These are phyloP conservation scores for Leptogaster cylindrica DNA, from an alignment of 2,888 invertebrate species.

Conservation along the genomic window DNA sequence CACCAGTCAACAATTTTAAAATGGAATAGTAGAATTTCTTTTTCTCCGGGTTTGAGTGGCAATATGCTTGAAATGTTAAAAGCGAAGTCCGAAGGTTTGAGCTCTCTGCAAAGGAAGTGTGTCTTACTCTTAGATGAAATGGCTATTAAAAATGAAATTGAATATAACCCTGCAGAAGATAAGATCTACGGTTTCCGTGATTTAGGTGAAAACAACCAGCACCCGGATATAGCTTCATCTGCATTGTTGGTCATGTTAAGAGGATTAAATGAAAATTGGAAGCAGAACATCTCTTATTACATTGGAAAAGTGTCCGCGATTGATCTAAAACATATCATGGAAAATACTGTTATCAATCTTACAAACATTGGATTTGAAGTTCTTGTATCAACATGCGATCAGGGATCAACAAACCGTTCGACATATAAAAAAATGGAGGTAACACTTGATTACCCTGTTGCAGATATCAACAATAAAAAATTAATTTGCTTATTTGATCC, in stretches of 20 bases:
- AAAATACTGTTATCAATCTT: too few species aligned
- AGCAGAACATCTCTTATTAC: neutral
- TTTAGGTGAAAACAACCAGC: neutral
- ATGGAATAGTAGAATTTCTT: neutral
- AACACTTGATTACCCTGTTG: neutral
- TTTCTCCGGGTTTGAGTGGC: neutral
- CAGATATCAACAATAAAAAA: neutral
- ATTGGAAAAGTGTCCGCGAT: neutral
- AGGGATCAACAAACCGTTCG: too few species aligned
- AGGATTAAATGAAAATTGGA: constrained; percentile 1
- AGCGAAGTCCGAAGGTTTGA: neutral
- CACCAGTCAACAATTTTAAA: neutral
- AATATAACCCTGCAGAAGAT: neutral
- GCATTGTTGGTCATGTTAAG: too few species aligned
- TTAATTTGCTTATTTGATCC: neutral
- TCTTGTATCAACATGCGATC: too few species aligned
- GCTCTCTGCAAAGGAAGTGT: neutral
- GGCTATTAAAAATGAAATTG: neutral
- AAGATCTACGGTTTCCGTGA: neutral
- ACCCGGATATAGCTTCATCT: neutral
- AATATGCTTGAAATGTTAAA: neutral
- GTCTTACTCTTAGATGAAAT: neutral
- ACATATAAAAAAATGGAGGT: too few species aligned
- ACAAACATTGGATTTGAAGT: too few species aligned
- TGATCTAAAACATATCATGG: neutral